Base-by-base conservation (phyloP, 1,140 invertebrate genomes). In the Drosophila nikananu region DNA sequence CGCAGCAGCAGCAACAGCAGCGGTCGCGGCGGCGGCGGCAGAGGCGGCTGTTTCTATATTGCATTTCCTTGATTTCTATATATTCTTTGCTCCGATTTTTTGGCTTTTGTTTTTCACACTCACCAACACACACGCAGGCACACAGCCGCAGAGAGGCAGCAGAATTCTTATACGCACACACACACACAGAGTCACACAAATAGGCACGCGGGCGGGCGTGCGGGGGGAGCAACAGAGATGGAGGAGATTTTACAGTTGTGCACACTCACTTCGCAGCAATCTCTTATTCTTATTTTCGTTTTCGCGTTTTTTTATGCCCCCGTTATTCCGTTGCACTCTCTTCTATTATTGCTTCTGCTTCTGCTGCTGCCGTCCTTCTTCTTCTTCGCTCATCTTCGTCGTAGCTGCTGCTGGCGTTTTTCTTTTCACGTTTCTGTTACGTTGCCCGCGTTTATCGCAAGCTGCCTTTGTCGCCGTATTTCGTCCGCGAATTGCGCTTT, bases 361-460 rank as follows among this genome's bases (percentile, higher is more conserved):
- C 64, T 73, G 68, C 68, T 71, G 68, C 70, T 79, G 84, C 81
- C 77, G 83, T 60, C 51, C 58, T 70, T 87, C 81, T 87, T 90
- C 86, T 89, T 87, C 80, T 77, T 86, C 83, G 73, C 87, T 84
- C 84, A 84, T 89, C 84, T 90, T 89, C 77, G 66, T 49, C 42
- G 60, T 63, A 64, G 64, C n/a, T 62, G 41, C 39, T 63, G 48
- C 52, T 81, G 67, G 61, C 71, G 58, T 73, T 83, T 68, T 52
- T 30, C 25, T 51, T 67, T 51, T 49, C 39, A 70, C 71, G 63
- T 44, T 76, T 65, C 15, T 77, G 73, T 89, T 76, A 44, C 42
- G 62, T 44, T 77, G 63, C 30, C 37, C 63, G 62, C 48, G 49
- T 67, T 67, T 70, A 30, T 30, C 62, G 66, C 66, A 67, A 49